Conservation (phyloP, 1,140 invertebrate species). For the Eufriesea mexicana region DNA sequence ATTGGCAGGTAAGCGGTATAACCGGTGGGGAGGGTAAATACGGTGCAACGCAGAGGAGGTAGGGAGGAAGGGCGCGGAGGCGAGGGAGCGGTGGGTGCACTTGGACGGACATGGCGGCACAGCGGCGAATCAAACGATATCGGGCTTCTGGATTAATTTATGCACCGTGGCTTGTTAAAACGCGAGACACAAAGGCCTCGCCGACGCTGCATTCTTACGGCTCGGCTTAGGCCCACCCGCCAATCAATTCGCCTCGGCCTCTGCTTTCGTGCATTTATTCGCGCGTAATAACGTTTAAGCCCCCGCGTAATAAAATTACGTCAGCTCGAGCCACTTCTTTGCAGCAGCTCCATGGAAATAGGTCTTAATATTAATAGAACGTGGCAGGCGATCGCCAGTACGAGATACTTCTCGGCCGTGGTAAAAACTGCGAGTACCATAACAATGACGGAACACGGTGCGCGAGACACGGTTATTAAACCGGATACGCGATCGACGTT, state of each 20-base stretch:
- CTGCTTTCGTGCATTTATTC: slow-evolving; percentile 32
- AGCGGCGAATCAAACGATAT: slow-evolving; percentile 82
- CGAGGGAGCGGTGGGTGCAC: slow-evolving; percentile 59
- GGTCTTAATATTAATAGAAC: slow-evolving; percentile 1
- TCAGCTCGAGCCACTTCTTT: background rate
- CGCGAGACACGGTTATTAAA: background rate
- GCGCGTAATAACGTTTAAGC: slow-evolving; percentile 32
- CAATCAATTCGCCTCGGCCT: slow-evolving; percentile 53
- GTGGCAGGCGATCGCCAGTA: background rate
- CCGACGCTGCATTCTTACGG: slow-evolving; percentile 77
- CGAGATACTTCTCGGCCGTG: background rate
- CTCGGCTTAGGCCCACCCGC: slow-evolving; percentile 53
- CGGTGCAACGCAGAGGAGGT: slow-evolving; percentile 15
- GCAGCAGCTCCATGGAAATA: background rate
- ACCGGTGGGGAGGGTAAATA: slow-evolving; percentile 51
- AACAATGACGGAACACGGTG: background rate
- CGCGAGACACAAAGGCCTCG: slow-evolving; percentile 80
- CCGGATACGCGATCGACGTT: background rate
- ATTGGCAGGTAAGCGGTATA: slow-evolving; percentile 65
- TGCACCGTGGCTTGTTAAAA: slow-evolving; percentile 81
- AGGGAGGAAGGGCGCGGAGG: slow-evolving; percentile 40
- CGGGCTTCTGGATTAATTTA: slow-evolving; percentile 82
- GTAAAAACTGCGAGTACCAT: background rate
- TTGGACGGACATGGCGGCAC: slow-evolving; percentile 63
- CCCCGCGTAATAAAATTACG: slow-evolving; percentile 7